These are phyloP conservation scores for Phylloscopus collybita DNA, from an alignment of 2,797 vertebrate species.

Conservation along the genomic window DNA sequence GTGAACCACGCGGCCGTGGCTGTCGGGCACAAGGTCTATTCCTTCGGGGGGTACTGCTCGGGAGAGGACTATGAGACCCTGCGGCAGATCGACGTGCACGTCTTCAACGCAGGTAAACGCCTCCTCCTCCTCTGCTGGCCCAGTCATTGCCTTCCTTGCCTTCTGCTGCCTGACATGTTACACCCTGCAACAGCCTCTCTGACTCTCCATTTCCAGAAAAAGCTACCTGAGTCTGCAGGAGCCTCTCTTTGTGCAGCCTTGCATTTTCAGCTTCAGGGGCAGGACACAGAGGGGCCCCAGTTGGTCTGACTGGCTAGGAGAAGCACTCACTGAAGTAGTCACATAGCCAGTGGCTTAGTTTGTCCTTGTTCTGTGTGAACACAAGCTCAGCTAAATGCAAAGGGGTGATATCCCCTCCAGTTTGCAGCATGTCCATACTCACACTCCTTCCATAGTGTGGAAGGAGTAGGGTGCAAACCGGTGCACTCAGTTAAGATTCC, in stretches of 20 bases:
- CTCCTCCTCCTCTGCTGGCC: background rate
- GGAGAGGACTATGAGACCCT: conserved; percentile 98
- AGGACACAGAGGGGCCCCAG: background rate
- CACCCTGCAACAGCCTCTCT: background rate
- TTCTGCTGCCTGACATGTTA: fast-evolving
- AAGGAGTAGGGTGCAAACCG: background rate
- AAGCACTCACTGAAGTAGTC: background rate
- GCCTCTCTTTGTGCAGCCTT: background rate
- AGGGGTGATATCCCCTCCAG: background rate
- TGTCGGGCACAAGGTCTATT: conserved; percentile 95
- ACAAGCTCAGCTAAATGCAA: background rate
- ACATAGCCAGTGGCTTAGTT: background rate
- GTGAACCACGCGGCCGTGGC: conserved; percentile 99
- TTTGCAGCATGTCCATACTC: background rate
- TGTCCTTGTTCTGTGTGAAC: background rate
- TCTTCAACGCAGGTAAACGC: conserved; percentile 91
- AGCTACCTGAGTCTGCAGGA: background rate
- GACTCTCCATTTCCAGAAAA: background rate
- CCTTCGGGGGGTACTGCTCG: conserved; percentile 98
- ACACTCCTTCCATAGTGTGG: background rate
- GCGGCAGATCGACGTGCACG: conserved; percentile 97
- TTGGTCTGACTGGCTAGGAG: background rate
- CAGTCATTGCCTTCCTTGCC: background rate
- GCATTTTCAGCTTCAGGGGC: background rate
- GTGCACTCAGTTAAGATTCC: background rate